Evolutionary conservation across 92 coral and sea anemone species (phyloP).

Genomic region (Isaurus tuberculatus): DNA sequence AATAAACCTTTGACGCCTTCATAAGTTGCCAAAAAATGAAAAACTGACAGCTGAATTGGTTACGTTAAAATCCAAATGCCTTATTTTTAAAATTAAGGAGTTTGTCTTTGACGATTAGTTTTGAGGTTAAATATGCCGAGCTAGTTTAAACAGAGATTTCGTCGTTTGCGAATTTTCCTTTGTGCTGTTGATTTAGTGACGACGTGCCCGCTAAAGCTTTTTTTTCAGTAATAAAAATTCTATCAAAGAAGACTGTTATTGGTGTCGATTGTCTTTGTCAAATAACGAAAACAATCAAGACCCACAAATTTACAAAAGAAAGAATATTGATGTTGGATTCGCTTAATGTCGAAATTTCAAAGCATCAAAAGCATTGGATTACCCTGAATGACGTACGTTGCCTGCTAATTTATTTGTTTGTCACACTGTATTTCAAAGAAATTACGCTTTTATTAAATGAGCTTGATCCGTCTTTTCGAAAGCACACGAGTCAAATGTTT

Average conservation of each 20-base stretch:
- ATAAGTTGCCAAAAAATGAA: background rate
- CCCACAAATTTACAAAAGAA: background rate
- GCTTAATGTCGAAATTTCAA: constrained; percentile 18
- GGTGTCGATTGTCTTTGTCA: background rate
- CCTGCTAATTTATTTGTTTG: background rate
- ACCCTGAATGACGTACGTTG: constrained; percentile 30
- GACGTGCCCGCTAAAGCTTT: constrained; percentile 9
- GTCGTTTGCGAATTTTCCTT: background rate
- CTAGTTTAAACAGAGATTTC: background rate
- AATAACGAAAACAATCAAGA: background rate
- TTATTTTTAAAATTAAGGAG: background rate
- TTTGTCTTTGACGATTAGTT: background rate
- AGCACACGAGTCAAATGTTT: too few species aligned
- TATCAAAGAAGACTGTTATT: background rate
- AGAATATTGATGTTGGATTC: constrained; percentile 6
- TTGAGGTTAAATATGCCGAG: background rate
- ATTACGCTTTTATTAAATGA: background rate
- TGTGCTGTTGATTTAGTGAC: background rate
- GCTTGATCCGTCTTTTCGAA: background rate
- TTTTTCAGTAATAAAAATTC: background rate
- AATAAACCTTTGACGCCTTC: background rate
- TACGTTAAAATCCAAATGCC: too few species aligned
- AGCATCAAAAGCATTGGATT: constrained; percentile 12
- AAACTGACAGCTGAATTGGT: background rate
- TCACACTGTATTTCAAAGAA: background rate